Conservation (phyloP, 1,140 invertebrate species). For the Wiebesia pumilae region DNA sequence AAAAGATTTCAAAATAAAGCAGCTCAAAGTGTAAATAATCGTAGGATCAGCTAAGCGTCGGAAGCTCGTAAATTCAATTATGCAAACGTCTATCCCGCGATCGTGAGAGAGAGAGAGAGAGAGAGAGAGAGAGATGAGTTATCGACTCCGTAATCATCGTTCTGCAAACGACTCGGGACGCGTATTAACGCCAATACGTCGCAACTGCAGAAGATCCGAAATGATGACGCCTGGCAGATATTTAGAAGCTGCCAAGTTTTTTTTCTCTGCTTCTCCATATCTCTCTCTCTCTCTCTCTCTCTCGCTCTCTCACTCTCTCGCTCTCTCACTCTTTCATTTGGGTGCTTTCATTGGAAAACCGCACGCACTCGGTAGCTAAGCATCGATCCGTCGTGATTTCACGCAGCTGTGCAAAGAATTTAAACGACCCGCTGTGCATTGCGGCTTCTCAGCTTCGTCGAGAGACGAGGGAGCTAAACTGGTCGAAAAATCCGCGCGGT, state of each 20-base stretch:
- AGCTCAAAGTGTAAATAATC: slow-evolving; percentile 37
- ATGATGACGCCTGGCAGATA: slow-evolving; percentile 47
- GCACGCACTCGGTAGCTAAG: slow-evolving; percentile 32
- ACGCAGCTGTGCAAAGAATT: slow-evolving; percentile 31
- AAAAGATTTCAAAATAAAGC: slow-evolving; percentile 3
- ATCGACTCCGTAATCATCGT: slow-evolving; percentile 22
- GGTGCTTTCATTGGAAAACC: slow-evolving; percentile 38
- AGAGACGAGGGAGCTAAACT: not conserved
- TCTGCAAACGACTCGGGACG: slow-evolving; percentile 18
- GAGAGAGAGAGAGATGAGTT: not conserved
- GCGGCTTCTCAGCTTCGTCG: slow-evolving; percentile 22
- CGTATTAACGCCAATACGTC: slow-evolving; percentile 8
- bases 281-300: not conserved
- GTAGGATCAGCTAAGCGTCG: not conserved
- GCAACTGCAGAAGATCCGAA: slow-evolving; percentile 9
- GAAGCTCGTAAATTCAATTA: slow-evolving; percentile 50
- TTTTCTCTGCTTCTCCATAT: not conserved
- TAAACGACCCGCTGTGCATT: slow-evolving; percentile 15
- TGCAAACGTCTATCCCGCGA: slow-evolving; percentile 40
- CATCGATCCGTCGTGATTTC: slow-evolving; percentile 39
- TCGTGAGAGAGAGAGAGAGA: not conserved
- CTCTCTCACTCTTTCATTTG: not conserved
- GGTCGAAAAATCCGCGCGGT: not conserved
- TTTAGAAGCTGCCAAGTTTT: slow-evolving; percentile 8
- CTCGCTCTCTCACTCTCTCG: not conserved